Evolutionary conservation across 2,888 invertebrate species (phyloP), one percentile per base, ranked within the genome.

Genomic region (Phymatocera aterrima): DNA sequence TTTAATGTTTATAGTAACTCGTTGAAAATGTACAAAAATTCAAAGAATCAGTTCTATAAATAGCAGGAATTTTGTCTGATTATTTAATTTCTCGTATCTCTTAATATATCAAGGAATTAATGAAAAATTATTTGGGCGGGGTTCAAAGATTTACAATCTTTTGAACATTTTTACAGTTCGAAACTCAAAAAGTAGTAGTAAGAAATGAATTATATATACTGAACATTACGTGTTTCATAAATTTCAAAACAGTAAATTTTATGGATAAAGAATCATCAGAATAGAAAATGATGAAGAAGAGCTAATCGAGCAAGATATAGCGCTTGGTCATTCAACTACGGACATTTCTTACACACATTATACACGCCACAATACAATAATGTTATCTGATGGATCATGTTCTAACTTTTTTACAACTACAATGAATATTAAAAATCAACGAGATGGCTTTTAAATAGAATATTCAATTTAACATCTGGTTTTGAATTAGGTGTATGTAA

Each of bases 331-430:
- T 72, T 72, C 51, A 72, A 72, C 72, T 72, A 72, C 72, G 12
- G 48, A 72, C 72, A 48, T 72, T 72, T 72, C 72, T 43, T n/a
- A n/a, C 68, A 68, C 46, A 68, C 68, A 68, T 68, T 64, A n/a
- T 68, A 51, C 21, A 72, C 70, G 18, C 46, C 12, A 10, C 24
- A 43, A 48, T 70, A 70, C 10, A 70, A 43, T 70, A 28, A 65
- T 37, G n/a, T 70, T 54, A 54, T 75, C 40, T 57, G 57, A 75
- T 57, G 57, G 60, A 75, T 57, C 40, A 15, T 75, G 75, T 31
- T 75, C 18, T 48, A 34, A 12, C 8, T 34, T 3, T 70, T 31
- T n/a, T n/a, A 18, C n/a, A 31, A 72, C 18, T 37, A 64, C 8
- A 37, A 40, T 37, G 34, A 18, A 28, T 4, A 12, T 54, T 28